These are phyloP conservation scores for Hyposmocoma kahamanoa DNA, from an alignment of 1,140 invertebrate species.

Conservation along the genomic window DNA sequence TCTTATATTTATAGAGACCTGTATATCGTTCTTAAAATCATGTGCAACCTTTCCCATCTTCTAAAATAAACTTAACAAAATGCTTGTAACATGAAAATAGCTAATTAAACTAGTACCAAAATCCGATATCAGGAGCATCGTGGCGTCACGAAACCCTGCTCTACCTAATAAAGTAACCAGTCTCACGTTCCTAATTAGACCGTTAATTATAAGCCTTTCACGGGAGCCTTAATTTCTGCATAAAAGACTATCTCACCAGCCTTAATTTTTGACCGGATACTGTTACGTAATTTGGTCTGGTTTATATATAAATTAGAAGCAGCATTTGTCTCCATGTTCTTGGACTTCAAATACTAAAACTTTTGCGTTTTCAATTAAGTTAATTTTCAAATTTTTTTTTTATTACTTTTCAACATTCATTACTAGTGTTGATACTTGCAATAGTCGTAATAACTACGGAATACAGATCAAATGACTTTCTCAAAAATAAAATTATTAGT, in stretches of 20 bases:
- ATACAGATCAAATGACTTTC: too few relatives aligned
- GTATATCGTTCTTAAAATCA: too few relatives aligned
- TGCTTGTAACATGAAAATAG: slow-evolving; percentile 44
- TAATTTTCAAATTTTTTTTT: too few relatives aligned
- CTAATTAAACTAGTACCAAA: slow-evolving; percentile 69
- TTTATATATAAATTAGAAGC: slow-evolving; percentile 14
- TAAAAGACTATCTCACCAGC: slow-evolving; percentile 48
- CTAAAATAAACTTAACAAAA: slow-evolving; percentile 21
- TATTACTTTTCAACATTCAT: too few relatives aligned
- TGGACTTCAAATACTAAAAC: too few relatives aligned
- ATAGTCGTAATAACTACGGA: too few relatives aligned
- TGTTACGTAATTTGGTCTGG: slow-evolving; percentile 34
- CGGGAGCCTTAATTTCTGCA: slow-evolving; percentile 63
- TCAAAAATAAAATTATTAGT: too few relatives aligned
- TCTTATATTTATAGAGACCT: too few relatives aligned
- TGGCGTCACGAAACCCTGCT: slow-evolving; percentile 46
- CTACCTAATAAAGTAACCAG: slow-evolving; percentile 58
- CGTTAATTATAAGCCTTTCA: slow-evolving; percentile 68
- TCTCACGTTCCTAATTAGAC: slow-evolving; percentile 67
- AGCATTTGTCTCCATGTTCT: too few relatives aligned
- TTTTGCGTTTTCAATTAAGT: too few relatives aligned
- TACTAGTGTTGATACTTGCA: too few relatives aligned
- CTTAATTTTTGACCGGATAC: slow-evolving; percentile 55
- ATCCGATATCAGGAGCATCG: slow-evolving; percentile 62
- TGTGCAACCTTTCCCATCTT: too few relatives aligned